Conservation (phyloP, 2,888 invertebrate genomes). For the Microplitis deprimator region DNA sequence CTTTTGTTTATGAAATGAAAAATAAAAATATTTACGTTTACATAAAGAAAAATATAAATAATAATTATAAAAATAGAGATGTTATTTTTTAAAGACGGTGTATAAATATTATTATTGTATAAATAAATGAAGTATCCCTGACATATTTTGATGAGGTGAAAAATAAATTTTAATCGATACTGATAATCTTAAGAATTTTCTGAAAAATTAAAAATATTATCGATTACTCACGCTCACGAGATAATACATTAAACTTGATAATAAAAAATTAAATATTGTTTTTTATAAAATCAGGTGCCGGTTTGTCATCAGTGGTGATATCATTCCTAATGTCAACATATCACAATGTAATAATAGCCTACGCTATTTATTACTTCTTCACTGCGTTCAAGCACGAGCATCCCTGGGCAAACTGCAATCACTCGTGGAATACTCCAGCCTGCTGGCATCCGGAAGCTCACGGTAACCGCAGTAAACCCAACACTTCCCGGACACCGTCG, state of each 20-base stretch:
- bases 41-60: background rate
- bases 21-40: too few species aligned
- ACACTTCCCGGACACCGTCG: conserved; percentile 85
- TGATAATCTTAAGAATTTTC: background rate
- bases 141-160: background rate
- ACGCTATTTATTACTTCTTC: conserved; percentile 94
- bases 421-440: conserved; percentile 85
- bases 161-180: background rate
- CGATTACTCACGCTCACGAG: background rate
- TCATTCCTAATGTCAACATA: conserved; percentile 96
- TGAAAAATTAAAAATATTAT: background rate
- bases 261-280: background rate
- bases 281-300: conserved; percentile 79
- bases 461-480: conserved; percentile 78
- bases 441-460: conserved; percentile 82
- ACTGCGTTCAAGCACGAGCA: conserved; percentile 89
- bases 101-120: background rate
- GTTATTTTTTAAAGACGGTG: too few species aligned
- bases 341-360: conserved; percentile 95
- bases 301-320: conserved; percentile 93
- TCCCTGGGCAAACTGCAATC: conserved; percentile 91
- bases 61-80: background rate
- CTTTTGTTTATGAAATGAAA: too few species aligned
- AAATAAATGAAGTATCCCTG: background rate
- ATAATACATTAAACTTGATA: background rate